A percentile compares a stretch with the other conserved stretches of the same genome.
Evolutionary conservation across 2,113 vertebrate species (phyloP).

Genomic region (Macroglossus sobrinus): DNA sequence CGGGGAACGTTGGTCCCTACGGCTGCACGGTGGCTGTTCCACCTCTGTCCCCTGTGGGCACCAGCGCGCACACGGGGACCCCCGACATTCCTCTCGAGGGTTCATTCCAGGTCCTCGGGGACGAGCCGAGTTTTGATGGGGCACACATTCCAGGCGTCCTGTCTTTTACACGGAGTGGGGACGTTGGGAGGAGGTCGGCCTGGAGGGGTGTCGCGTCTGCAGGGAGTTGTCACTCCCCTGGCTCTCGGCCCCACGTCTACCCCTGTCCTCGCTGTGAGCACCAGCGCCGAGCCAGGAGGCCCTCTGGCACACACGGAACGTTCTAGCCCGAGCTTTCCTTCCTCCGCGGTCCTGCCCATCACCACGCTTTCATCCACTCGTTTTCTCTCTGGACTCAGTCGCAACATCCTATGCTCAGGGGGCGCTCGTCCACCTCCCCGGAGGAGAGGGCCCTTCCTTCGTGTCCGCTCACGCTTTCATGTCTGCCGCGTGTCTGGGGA

Average conservation of each 20-base stretch:
- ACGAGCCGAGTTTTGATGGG: background rate
- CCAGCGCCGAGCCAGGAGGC: rapidly evolving
- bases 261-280: background rate
- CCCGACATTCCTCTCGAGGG: background rate
- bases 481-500: background rate
- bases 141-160: too few species aligned
- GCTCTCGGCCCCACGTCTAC: background rate
- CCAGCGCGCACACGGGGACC: too few species aligned
- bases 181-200: background rate
- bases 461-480: background rate
- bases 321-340: background rate
- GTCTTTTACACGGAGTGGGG: background rate
- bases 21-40: background rate
- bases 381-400: background rate
- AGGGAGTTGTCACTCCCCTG: background rate
- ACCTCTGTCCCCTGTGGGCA: too few species aligned
- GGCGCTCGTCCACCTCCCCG: background rate
- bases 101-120: background rate
- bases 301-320: background rate
- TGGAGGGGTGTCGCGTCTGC: too few species aligned
- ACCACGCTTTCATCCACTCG: too few species aligned
- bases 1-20: rapidly evolving
- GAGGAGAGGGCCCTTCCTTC: background rate
- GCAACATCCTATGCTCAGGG: background rate
- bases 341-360: background rate